Conservation (phyloP, 1,140 invertebrate species). For the Pomacea maculata region DNA sequence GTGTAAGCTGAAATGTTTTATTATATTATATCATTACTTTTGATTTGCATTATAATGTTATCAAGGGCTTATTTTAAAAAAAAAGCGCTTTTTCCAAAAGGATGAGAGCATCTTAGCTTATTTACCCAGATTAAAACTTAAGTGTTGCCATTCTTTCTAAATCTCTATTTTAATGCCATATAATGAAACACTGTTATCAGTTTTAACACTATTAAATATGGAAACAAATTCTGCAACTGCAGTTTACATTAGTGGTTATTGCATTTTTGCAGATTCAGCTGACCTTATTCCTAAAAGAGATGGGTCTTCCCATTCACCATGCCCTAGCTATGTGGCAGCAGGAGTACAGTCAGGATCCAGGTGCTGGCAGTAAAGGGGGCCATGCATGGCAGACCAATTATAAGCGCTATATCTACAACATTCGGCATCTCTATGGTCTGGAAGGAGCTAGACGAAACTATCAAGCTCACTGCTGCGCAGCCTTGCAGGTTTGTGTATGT, state of each 20-base stretch:
- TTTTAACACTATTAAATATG: not conserved
- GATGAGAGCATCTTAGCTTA: no score
- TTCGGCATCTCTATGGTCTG: slow-evolving; percentile 77
- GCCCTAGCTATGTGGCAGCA: slow-evolving; percentile 74
- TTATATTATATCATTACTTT: not conserved
- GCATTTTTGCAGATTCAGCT: slow-evolving; percentile 69
- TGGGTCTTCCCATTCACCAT: slow-evolving; percentile 74
- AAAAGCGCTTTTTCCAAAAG: no score
- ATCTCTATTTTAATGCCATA: not conserved
- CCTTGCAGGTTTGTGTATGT: slow-evolving; percentile 64
- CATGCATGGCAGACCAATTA: slow-evolving; percentile 75
- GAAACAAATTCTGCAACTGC: not conserved
- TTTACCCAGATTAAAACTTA: not conserved
- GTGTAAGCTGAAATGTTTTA: slow-evolving; percentile 30
- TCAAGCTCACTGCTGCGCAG: slow-evolving; percentile 68
- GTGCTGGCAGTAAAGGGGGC: slow-evolving; percentile 66
- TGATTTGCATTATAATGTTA: no score
- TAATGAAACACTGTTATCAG: not conserved
- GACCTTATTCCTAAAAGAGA: slow-evolving; percentile 77
- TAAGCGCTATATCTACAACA: slow-evolving; percentile 75
- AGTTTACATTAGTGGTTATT: slow-evolving; percentile 15
- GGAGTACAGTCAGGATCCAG: slow-evolving; percentile 71
- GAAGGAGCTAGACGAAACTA: slow-evolving; percentile 75
- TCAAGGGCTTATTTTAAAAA: no score
- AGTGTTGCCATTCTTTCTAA: not conserved